Base-by-base conservation (phyloP, 2,797 vertebrate genomes). In the Clarias platycephalus region DNA sequence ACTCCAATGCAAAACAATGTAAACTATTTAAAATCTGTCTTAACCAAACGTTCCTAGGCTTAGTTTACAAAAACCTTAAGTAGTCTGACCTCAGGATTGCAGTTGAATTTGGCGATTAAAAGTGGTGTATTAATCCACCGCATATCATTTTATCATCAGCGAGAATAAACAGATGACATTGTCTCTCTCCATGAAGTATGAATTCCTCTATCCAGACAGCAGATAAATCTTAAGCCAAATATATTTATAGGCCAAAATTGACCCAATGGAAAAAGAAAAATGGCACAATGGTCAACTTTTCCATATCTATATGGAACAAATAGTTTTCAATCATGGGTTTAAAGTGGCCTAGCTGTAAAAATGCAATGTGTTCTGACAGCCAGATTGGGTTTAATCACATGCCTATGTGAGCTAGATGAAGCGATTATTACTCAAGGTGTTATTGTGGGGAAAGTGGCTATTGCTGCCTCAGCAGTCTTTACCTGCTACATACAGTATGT, bases 41-140 rank as follows among this genome's bases (percentile, higher is more conserved):
- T 31, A 57, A 22, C 5, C 34, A 28, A 31, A 53, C 6, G 18
- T 22, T 49, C n/a, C 26, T 57, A 55, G 4, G 20, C 24, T 40
- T 58, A 24, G 55, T 34, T 37, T 22, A 58, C 70, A n/a, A 16
- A 15, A n/a, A 40, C 2, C 13, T 53, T 22, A 66, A 49, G 13
- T 64, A 66, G 44, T 26, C 60, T 83, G 82, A 75, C 70, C 70
- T 49, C 60, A 75, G 34, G 37, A 37, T 49, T 64, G 60, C 60
- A 64, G 28, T 16, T 83, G 71, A 63, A 70, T 31, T 74, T 83
- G 37, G 70, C 24, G 49, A 37, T 62, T 76, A 66, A 83, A 76
- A 83, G 18, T 24, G 12, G 10, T 49, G 26, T 16, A 83, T 24
- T 34, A 70, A 74, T 75, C 74, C 37, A 49, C 12, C 37, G 60